phyloP scores from a whole-genome alignment of 92 coral and sea anemone genomes.

The Micromussa lordhowensis region DNA sequence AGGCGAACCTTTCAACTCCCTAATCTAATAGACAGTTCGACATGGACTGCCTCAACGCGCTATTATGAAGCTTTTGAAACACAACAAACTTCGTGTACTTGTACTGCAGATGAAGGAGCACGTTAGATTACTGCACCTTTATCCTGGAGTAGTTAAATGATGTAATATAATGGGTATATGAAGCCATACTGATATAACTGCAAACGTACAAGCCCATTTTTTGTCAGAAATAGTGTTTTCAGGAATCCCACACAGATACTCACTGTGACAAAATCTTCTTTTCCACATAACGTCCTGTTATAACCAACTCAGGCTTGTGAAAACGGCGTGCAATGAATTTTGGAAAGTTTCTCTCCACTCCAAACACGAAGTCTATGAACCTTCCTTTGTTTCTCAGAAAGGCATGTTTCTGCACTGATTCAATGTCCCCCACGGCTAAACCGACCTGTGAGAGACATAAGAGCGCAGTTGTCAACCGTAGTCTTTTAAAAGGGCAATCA shows the following conservation, averaged over 20 bases:
- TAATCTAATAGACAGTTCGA: too few relatives aligned
- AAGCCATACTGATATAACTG: too few relatives aligned
- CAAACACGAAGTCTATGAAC: constrained; percentile 24
- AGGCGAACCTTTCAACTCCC: too few relatives aligned
- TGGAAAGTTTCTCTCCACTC: constrained; percentile 58
- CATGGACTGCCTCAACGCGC: too few relatives aligned
- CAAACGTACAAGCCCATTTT: too few relatives aligned
- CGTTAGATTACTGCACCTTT: too few relatives aligned
- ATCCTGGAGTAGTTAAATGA: too few relatives aligned
- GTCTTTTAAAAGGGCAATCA: too few relatives aligned
- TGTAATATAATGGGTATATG: too few relatives aligned
- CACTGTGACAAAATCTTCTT: constrained; percentile 24
- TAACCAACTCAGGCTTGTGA: constrained; percentile 37
- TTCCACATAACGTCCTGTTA: constrained; percentile 21
- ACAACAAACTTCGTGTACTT: too few relatives aligned
- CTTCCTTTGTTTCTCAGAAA: constrained; percentile 56
- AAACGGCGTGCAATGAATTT: constrained; percentile 53
- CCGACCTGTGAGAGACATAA: constrained; percentile 53
- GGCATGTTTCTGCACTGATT: constrained; percentile 67
- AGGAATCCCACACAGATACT: not conserved
- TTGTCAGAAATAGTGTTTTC: not conserved
- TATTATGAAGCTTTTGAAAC: too few relatives aligned
- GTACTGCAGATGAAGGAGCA: too few relatives aligned
- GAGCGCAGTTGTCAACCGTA: not conserved
- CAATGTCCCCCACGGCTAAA: constrained; percentile 83